Evolutionary conservation across 2,888 invertebrate genomes (phyloP).

Genomic region (Anthophora plumipes): DNA sequence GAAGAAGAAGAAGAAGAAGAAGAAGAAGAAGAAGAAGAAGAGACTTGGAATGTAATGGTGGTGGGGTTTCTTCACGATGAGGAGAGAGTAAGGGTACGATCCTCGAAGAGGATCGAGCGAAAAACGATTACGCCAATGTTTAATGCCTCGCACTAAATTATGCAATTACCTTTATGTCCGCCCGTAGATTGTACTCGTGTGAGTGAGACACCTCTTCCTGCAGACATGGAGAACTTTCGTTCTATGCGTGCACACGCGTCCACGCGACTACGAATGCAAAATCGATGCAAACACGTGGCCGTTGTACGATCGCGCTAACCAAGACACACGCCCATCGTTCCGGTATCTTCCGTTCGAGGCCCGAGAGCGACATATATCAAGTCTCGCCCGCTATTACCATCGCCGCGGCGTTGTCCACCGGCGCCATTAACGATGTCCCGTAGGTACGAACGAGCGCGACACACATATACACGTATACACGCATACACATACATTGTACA

Average conservation of each 20-base stretch:
- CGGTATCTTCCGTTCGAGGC: conserved; percentile 48
- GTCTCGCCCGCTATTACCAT: conserved; percentile 39
- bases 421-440: conserved; percentile 42
- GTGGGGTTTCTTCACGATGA: too few species aligned
- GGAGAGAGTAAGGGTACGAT: too few species aligned
- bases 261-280: conserved; percentile 2
- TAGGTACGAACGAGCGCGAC: conserved; percentile 10
- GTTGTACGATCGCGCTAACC: conserved; percentile 38
- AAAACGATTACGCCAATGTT: conserved; percentile 75
- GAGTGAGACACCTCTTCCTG: not conserved
- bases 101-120: conserved; percentile 63
- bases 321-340: conserved; percentile 14
- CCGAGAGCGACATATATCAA: conserved; percentile 65
- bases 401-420: conserved; percentile 22
- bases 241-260: not conserved
- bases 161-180: conserved; percentile 79
- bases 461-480: not conserved
- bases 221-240: too few species aligned
- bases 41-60: not conserved
- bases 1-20: conserved; percentile 16
- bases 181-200: conserved; percentile 65
- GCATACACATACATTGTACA: not conserved
- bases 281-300: conserved; percentile 19
- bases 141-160: conserved; percentile 79
- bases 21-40: conserved; percentile 12